phyloP scores from a whole-genome alignment of 2,888 invertebrate genomes.

The Asteroscopus sphinx region DNA sequence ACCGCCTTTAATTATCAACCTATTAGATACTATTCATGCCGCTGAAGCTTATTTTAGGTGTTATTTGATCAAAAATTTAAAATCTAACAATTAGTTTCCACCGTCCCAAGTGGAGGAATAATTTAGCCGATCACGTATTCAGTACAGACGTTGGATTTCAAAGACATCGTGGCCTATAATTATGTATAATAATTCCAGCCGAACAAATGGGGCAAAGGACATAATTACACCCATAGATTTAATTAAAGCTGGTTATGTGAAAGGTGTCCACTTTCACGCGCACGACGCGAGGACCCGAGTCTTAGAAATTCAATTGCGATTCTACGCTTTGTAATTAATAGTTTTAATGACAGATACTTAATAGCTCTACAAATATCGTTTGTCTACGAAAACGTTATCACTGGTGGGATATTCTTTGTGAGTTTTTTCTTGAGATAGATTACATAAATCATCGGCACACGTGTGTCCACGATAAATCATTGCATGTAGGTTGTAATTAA shows the following conservation, averaged over 20 bases:
- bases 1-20: conserved; percentile 74
- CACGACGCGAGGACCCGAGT: conserved; percentile 68
- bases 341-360: conserved; percentile 57
- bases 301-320: conserved; percentile 64
- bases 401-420: conserved; percentile 33
- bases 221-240: conserved; percentile 82
- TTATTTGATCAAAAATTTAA: conserved; percentile 86
- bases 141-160: conserved; percentile 76
- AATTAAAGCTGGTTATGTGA: conserved; percentile 82
- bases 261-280: conserved; percentile 88
- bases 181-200: conserved; percentile 77
- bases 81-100: conserved; percentile 77
- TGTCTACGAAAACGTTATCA: conserved; percentile 51
- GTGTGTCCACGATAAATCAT: conserved; percentile 84
- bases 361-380: conserved; percentile 50
- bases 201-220: conserved; percentile 87
- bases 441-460: conserved; percentile 81
- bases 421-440: conserved; percentile 53
- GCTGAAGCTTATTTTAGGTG: conserved; percentile 87
- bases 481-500: conserved; percentile 83
- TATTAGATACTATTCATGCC: conserved; percentile 71
- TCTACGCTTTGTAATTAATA: conserved; percentile 71
- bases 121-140: conserved; percentile 74
- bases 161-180: conserved; percentile 80
- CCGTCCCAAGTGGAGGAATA: conserved; percentile 68